Percentiles rank a stretch among this genome's conserved stretches.
Evolutionary conservation across 2,113 vertebrate species (phyloP).

Genomic region (Noturus placidus): DNA sequence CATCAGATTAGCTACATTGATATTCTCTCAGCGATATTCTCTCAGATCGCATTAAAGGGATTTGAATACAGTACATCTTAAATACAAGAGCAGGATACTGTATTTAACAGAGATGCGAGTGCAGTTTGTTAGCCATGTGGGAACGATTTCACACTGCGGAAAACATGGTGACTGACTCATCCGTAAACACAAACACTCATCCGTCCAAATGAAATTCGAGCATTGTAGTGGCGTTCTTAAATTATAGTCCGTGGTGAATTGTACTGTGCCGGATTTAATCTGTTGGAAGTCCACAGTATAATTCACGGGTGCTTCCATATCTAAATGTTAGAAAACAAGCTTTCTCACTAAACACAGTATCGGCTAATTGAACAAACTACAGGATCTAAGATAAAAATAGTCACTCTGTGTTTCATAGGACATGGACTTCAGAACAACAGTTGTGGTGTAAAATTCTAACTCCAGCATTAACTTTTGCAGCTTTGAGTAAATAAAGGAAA

Average conservation of each 20-base stretch:
- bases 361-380: background rate
- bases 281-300: background rate
- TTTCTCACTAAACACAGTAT: constrained; percentile 3
- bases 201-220: background rate
- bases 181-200: constrained; percentile 25
- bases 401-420: background rate
- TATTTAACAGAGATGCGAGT: background rate
- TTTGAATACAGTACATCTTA: background rate
- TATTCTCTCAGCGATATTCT: background rate
- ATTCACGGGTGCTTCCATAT: background rate
- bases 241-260: background rate
- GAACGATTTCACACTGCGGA: background rate
- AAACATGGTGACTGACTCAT: constrained; percentile 23
- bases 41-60: background rate
- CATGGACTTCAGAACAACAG: background rate
- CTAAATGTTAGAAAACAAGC: background rate
- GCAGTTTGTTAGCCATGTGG: background rate
- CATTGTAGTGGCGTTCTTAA: constrained; percentile 10
- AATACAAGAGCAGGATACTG: background rate
- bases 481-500: background rate
- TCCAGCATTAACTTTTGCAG: background rate
- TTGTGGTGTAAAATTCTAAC: background rate
- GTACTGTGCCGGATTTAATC: background rate
- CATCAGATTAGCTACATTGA: background rate
- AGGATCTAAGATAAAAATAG: background rate